phyloP scores from a whole-genome alignment of 2,888 invertebrate species.

The Diloba caeruleocephala region DNA sequence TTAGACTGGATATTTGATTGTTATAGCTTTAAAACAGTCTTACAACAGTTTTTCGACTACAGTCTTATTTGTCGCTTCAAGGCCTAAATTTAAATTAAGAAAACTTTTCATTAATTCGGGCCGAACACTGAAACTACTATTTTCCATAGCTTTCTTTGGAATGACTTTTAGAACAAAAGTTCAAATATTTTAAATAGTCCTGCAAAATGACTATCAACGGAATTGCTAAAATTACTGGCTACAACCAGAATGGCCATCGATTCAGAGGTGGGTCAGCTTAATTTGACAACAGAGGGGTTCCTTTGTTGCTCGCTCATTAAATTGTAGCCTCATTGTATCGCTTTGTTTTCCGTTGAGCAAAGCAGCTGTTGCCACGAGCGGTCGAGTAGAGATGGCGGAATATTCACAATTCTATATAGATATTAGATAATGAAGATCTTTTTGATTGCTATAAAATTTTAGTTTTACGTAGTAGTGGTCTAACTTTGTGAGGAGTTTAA shows the following conservation, averaged over 20 bases:
- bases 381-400: background rate
- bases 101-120: too few relatives aligned
- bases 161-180: slow-evolving; percentile 11
- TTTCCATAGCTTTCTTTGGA: too few relatives aligned
- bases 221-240: slow-evolving; percentile 39
- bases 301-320: slow-evolving; percentile 46
- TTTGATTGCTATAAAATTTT: too few relatives aligned
- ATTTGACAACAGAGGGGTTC: slow-evolving; percentile 44
- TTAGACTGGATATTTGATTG: too few relatives aligned
- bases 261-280: slow-evolving; percentile 40
- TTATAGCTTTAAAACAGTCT: too few relatives aligned
- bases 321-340: slow-evolving; percentile 23
- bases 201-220: slow-evolving; percentile 18
- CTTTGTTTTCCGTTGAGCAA: slow-evolving; percentile 16
- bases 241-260: slow-evolving; percentile 43
- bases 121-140: background rate
- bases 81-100: too few relatives aligned
- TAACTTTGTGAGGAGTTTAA: too few relatives aligned
- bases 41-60: too few relatives aligned
- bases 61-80: too few relatives aligned
- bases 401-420: background rate
- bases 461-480: too few relatives aligned
- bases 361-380: slow-evolving; percentile 4
- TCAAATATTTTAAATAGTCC: slow-evolving; percentile 11
- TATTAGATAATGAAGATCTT: background rate